Conservation (phyloP, 2,888 invertebrate species). For the Eristalis pertinax region DNA sequence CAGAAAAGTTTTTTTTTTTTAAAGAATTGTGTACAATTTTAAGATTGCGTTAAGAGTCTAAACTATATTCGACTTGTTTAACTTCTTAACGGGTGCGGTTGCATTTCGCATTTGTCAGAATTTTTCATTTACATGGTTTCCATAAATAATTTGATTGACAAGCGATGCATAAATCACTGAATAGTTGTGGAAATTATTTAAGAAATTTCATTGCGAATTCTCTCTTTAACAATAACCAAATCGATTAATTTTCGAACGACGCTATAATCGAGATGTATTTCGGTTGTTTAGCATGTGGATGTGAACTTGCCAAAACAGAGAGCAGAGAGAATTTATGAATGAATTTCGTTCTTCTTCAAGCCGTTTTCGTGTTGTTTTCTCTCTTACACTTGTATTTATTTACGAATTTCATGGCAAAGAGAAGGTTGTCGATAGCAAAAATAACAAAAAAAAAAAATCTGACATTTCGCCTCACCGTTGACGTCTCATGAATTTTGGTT, state of each 20-base stretch:
- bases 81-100: too few species aligned
- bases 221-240: neutral
- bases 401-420: slow-evolving; percentile 47
- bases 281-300: slow-evolving; percentile 11
- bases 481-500: slow-evolving; percentile 39
- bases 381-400: slow-evolving; percentile 51
- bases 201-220: neutral
- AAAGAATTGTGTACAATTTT: too few species aligned
- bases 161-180: too few species aligned
- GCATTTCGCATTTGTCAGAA: too few species aligned
- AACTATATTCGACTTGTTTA: too few species aligned
- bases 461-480: slow-evolving; percentile 42
- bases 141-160: too few species aligned
- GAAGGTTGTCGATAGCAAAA: neutral
- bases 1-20: too few species aligned
- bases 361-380: slow-evolving; percentile 13
- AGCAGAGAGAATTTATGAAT: slow-evolving; percentile 24
- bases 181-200: neutral
- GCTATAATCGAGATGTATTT: slow-evolving; percentile 8
- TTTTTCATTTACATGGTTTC: too few species aligned
- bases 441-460: neutral
- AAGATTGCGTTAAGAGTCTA: too few species aligned
- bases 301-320: neutral
- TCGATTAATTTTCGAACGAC: neutral
- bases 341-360: slow-evolving; percentile 29